These are phyloP conservation scores for Phania funesta DNA, from an alignment of 2,888 invertebrate species.

Conservation along the genomic window DNA sequence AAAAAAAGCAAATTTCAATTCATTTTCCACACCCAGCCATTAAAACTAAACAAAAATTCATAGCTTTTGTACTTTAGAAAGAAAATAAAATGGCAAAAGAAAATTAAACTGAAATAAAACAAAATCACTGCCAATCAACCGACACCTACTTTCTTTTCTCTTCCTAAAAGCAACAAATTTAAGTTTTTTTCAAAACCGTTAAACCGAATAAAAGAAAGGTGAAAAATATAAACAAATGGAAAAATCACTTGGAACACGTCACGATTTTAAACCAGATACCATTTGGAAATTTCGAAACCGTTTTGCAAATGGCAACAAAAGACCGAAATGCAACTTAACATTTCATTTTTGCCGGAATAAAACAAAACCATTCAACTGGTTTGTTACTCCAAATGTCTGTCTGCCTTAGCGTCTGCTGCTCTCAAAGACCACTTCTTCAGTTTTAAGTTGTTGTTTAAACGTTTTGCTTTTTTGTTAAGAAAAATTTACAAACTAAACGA, in stretches of 20 bases:
- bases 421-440: slow-evolving; percentile 10
- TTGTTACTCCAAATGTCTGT: neutral
- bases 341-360: slow-evolving; percentile 10
- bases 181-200: slow-evolving; percentile 54
- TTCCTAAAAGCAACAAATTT: slow-evolving; percentile 5
- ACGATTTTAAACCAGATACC: slow-evolving; percentile 65
- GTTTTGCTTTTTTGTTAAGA: slow-evolving; percentile 9
- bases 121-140: slow-evolving; percentile 62
- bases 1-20: slow-evolving; percentile 45
- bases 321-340: slow-evolving; percentile 47
- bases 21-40: slow-evolving; percentile 59
- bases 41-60: slow-evolving; percentile 37
- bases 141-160: slow-evolving; percentile 62
- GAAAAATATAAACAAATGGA: slow-evolving; percentile 11
- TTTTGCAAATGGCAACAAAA: slow-evolving; percentile 44
- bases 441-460: slow-evolving; percentile 3
- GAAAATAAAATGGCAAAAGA: slow-evolving; percentile 6
- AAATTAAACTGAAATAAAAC: slow-evolving; percentile 49
- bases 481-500: slow-evolving; percentile 9
- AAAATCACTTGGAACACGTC: slow-evolving; percentile 53
- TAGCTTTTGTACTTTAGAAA: slow-evolving; percentile 3
- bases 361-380: neutral
- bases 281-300: slow-evolving; percentile 30
- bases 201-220: slow-evolving; percentile 77
- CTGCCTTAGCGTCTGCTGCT: neutral